Conservation (phyloP, 1,140 invertebrate species). For the Rhysida immarginata region DNA sequence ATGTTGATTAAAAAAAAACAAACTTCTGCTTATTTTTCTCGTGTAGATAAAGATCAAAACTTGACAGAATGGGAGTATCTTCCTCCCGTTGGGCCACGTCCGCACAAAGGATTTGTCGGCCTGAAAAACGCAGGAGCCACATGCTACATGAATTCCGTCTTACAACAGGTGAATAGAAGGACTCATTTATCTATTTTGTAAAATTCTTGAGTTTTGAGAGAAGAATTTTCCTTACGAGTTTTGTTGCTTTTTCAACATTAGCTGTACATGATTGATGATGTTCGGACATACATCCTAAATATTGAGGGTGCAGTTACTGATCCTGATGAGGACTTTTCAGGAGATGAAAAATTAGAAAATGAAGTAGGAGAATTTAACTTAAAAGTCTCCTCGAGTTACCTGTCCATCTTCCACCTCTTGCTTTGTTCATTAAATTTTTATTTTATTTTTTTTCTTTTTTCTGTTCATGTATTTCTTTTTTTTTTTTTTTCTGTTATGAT, state of each 20-base stretch:
- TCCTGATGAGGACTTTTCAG: conserved; percentile 72
- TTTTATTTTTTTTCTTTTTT: no score
- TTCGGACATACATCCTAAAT: conserved; percentile 57
- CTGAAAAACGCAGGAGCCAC: conserved; percentile 97
- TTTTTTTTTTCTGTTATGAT: no score
- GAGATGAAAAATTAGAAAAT: conserved; percentile 49
- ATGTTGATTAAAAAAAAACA: no score
- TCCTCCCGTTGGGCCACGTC: conserved; percentile 83
- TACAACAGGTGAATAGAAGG: conserved; percentile 53
- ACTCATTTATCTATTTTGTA: background rate
- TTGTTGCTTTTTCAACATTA: no score
- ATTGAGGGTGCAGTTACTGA: conserved; percentile 77
- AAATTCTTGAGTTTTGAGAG: no score
- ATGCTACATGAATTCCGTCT: conserved; percentile 98
- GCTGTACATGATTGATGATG: conserved; percentile 86
- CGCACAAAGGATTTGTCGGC: conserved; percentile 80
- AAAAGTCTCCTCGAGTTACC: no score
- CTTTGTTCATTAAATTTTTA: no score
- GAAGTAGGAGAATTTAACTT: no score
- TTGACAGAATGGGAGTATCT: conserved; percentile 93
- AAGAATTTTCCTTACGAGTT: no score
- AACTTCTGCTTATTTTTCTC: background rate
- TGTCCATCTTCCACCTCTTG: no score
- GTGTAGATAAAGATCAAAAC: conserved; percentile 52
- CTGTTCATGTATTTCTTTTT: no score